Conservation (phyloP, 2,113 vertebrate species). For the Enhydra lutris region DNA sequence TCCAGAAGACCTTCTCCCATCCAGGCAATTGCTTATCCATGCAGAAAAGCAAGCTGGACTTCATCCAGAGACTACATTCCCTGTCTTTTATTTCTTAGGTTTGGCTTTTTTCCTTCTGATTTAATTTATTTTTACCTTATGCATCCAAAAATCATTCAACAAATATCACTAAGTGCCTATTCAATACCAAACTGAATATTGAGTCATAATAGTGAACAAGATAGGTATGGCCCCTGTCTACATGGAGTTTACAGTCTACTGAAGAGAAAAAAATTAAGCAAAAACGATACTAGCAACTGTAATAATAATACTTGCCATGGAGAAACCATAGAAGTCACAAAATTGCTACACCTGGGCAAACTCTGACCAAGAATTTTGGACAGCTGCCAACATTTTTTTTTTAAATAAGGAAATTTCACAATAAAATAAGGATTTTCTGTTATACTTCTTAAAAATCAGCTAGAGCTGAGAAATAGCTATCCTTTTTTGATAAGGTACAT, state of each 20-base stretch:
- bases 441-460: neutral
- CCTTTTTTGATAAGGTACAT: neutral
- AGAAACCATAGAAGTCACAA: neutral
- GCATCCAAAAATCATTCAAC: neutral
- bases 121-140: slow-evolving; percentile 16
- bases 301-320: neutral
- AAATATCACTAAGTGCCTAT: neutral
- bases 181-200: neutral
- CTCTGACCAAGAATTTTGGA: neutral
- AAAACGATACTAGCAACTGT: neutral
- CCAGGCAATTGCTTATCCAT: neutral
- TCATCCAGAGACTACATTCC: neutral
- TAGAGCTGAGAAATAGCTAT: neutral
- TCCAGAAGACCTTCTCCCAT: neutral
- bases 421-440: neutral
- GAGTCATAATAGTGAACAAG: neutral
- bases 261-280: neutral
- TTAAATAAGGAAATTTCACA: slow-evolving; percentile 6
- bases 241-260: neutral
- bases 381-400: neutral
- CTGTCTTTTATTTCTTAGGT: slow-evolving; percentile 7
- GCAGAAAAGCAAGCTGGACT: neutral
- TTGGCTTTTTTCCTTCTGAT: neutral
- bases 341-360: neutral
- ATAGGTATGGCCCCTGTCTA: neutral